These are phyloP conservation scores for Dicycla oo DNA, from an alignment of 2,888 invertebrate species.

Conservation along the genomic window DNA sequence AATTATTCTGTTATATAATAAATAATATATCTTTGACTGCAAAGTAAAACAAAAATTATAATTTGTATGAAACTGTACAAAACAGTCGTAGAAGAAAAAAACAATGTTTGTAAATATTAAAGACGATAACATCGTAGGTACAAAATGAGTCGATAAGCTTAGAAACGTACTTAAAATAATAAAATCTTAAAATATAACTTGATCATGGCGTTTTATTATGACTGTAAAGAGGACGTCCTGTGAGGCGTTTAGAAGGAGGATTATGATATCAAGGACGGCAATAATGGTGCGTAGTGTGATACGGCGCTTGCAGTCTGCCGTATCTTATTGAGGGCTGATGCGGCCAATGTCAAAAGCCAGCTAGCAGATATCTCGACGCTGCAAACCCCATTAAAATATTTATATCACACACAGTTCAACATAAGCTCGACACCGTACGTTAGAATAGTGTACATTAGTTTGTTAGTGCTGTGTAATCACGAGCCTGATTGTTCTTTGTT, in stretches of 20 bases:
- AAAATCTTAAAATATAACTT: conserved; percentile 84
- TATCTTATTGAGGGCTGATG: conserved; percentile 87
- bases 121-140: conserved; percentile 86
- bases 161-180: conserved; percentile 84
- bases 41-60: conserved; percentile 84
- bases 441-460: conserved; percentile 80
- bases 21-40: conserved; percentile 83
- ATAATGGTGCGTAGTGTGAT: conserved; percentile 86
- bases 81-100: conserved; percentile 79
- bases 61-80: conserved; percentile 85
- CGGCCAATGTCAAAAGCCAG: conserved; percentile 91
- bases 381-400: conserved; percentile 89
- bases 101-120: conserved; percentile 75
- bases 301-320: conserved; percentile 86
- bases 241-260: conserved; percentile 70
- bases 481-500: conserved; percentile 70
- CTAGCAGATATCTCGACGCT: conserved; percentile 91
- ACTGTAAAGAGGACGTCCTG: conserved; percentile 81
- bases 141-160: conserved; percentile 85
- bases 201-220: conserved; percentile 87
- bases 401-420: conserved; percentile 84
- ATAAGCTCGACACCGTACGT: conserved; percentile 80
- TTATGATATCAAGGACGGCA: conserved; percentile 85
- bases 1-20: conserved; percentile 80
- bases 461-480: conserved; percentile 81